Conservation (phyloP, 2,888 invertebrate species). For the Ferrisia virgata region DNA sequence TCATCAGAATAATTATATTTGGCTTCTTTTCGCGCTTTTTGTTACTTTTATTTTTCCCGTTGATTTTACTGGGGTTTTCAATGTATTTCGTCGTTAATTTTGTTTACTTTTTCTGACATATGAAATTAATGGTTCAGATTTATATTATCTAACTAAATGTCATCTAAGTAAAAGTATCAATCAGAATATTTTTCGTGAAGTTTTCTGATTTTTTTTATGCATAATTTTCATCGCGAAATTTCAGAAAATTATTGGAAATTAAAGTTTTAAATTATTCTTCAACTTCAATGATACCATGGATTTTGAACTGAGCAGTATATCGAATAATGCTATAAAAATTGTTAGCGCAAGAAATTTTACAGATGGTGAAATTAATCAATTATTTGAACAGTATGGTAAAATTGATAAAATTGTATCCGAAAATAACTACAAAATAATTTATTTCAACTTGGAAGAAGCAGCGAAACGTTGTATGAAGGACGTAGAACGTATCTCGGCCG, state of each 20-base stretch:
- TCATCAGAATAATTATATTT: too few relatives aligned
- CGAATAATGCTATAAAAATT: background rate
- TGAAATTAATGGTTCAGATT: too few relatives aligned
- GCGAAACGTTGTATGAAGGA: constrained; percentile 17
- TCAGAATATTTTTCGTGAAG: background rate
- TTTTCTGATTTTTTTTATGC: too few relatives aligned
- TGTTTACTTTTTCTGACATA: too few relatives aligned
- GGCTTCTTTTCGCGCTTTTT: too few relatives aligned
- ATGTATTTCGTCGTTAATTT: too few relatives aligned
- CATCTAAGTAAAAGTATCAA: too few relatives aligned
- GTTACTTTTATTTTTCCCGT: too few relatives aligned
- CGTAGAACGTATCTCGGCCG: background rate
- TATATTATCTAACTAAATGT: too few relatives aligned
- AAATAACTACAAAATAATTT: background rate
- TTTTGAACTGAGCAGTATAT: background rate
- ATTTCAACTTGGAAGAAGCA: background rate
- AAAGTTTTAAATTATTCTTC: background rate
- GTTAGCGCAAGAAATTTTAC: background rate
- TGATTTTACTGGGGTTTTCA: too few relatives aligned
- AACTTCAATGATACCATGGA: background rate
- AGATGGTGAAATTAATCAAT: background rate
- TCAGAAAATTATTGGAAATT: background rate
- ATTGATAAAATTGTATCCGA: constrained; percentile 17
- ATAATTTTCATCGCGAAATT: background rate
- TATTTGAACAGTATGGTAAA: background rate